Conservation (phyloP, 2,113 vertebrate genomes). For the Osmerus eperlanus region DNA sequence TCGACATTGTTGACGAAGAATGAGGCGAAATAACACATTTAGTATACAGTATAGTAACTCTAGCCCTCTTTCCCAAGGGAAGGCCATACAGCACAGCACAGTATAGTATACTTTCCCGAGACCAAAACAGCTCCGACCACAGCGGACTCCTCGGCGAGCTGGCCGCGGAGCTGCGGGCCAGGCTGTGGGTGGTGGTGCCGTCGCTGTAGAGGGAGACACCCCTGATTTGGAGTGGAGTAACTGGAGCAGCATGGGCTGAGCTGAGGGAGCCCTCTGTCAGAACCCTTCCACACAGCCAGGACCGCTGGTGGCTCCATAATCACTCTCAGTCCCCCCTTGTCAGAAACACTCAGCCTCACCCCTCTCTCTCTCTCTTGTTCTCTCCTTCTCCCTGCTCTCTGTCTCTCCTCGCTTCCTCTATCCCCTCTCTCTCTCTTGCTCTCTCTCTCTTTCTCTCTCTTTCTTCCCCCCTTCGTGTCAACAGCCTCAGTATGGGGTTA, state of each 20-base stretch:
- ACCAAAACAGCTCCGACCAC: too few species aligned
- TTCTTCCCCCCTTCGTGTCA: constrained; percentile 3
- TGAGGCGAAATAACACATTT: constrained; percentile 11
- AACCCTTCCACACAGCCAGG: constrained; percentile 23
- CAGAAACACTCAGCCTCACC: constrained; percentile 25
- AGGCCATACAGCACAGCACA: too few species aligned
- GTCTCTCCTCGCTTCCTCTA: constrained; percentile 2
- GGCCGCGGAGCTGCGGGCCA: not conserved
- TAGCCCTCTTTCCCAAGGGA: too few species aligned
- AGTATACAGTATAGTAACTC: not conserved
- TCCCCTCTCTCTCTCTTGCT: not conserved
- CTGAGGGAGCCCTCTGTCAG: constrained; percentile 22
- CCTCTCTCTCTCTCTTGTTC: not conserved
- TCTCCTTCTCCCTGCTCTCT: not conserved
- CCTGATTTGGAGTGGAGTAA: constrained; percentile 25
- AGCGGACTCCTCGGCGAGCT: too few species aligned
- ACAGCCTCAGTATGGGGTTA: constrained; percentile 12
- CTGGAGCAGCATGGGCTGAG: constrained; percentile 22
- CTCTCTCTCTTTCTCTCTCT: not conserved
- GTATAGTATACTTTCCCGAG: too few species aligned
- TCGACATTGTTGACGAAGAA: constrained; percentile 42
- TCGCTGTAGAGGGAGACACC: not conserved
- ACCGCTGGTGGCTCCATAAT: constrained; percentile 34
- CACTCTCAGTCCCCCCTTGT: constrained; percentile 44
- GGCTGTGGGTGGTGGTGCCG: not conserved